These are phyloP conservation scores for Gryllus bimaculatus DNA, from an alignment of 1,140 invertebrate species.

Conservation along the genomic window DNA sequence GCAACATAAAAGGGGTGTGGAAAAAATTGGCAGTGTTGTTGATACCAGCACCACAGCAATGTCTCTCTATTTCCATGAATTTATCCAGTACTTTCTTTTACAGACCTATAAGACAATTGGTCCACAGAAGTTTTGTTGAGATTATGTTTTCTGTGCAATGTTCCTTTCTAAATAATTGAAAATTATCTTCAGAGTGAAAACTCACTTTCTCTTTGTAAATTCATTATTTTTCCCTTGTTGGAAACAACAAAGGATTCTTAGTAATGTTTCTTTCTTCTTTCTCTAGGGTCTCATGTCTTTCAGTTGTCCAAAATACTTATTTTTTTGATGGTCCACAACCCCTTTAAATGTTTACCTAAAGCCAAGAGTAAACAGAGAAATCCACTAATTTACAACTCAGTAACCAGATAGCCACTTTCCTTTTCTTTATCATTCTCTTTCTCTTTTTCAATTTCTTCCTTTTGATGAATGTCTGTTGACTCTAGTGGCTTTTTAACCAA, in stretches of 20 bases:
- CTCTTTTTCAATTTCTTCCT: neutral
- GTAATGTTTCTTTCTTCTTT: too few relatives aligned
- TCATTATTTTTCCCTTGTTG: neutral
- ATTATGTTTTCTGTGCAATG: neutral
- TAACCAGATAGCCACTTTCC: neutral
- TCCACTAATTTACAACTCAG: neutral
- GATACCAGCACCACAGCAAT: neutral
- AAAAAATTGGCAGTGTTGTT: neutral
- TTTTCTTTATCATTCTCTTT: neutral
- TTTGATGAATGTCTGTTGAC: neutral
- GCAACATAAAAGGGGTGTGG: neutral
- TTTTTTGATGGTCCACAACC: neutral
- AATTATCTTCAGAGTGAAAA: neutral
- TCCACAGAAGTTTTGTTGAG: neutral
- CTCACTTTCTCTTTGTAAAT: neutral
- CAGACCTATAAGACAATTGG: neutral
- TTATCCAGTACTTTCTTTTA: neutral
- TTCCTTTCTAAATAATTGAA: neutral
- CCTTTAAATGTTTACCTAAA: neutral
- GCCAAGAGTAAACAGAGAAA: neutral
- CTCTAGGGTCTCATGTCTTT: too few relatives aligned
- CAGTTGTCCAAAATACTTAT: neutral
- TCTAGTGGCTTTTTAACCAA: neutral
- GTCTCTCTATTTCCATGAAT: neutral
- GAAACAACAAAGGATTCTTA: neutral